Evolutionary conservation across 2,888 invertebrate species (phyloP).

Genomic region (Amiota mariae): DNA sequence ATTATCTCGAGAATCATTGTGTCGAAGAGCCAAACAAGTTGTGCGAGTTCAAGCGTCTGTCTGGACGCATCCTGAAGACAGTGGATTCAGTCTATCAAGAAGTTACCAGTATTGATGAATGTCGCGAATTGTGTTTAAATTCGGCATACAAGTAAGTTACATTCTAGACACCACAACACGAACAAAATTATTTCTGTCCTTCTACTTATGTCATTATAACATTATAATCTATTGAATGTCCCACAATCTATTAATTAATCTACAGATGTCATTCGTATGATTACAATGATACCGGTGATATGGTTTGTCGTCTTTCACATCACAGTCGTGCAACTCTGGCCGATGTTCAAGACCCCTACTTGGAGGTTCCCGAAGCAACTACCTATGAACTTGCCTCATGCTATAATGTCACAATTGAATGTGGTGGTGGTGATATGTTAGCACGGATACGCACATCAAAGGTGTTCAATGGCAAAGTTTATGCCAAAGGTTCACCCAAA

Average conservation of each 20-base stretch:
- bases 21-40: conserved; percentile 92
- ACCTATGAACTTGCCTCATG: conserved; percentile 94
- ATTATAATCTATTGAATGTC: neutral
- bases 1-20: conserved; percentile 82
- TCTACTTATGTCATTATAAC: neutral
- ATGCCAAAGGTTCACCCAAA: conserved; percentile 90
- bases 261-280: conserved; percentile 93
- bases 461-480: conserved; percentile 77
- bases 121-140: conserved; percentile 89
- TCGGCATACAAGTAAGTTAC: conserved; percentile 81
- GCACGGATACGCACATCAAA: conserved; percentile 93
- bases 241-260: neutral
- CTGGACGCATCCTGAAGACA: conserved; percentile 91
- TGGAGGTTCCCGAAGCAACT: conserved; percentile 91
- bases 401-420: conserved; percentile 95
- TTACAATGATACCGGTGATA: conserved; percentile 84
- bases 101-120: conserved; percentile 88
- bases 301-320: conserved; percentile 82
- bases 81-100: conserved; percentile 94
- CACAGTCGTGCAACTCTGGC: conserved; percentile 91
- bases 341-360: conserved; percentile 91
- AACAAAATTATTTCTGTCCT: conserved; percentile 3
- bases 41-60: conserved; percentile 92
- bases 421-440: conserved; percentile 93
- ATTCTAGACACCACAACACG: neutral